These are phyloP conservation scores for Heterodera schachtii DNA, from an alignment of 1,140 invertebrate species.

Conservation along the genomic window DNA sequence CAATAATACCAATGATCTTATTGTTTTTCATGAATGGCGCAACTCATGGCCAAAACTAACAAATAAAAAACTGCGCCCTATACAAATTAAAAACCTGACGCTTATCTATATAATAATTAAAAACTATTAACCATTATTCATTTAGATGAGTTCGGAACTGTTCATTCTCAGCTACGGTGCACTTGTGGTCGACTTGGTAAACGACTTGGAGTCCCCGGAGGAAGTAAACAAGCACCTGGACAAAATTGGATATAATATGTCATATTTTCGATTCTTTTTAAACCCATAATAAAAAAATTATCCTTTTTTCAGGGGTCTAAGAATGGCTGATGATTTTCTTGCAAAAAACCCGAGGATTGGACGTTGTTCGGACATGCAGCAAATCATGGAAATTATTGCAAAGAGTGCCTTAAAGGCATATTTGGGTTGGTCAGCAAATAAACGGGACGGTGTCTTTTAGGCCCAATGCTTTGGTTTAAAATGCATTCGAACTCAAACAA, in stretches of 20 bases:
- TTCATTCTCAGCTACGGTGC: conserved; percentile 97
- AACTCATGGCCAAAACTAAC: too few relatives aligned
- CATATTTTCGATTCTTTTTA: not conserved
- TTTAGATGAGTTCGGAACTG: conserved; percentile 73
- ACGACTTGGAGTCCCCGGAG: conserved; percentile 94
- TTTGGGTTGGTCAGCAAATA: conserved; percentile 43
- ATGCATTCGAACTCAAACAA: not conserved
- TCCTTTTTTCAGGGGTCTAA: conserved; percentile 73
- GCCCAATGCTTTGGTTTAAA: too few relatives aligned
- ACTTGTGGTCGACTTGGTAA: conserved; percentile 89
- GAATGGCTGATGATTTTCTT: conserved; percentile 95
- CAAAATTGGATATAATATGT: conserved; percentile 82
- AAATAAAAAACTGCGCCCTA: too few relatives aligned
- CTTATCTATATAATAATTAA: too few relatives aligned
- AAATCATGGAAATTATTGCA: conserved; percentile 95
- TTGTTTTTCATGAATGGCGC: too few relatives aligned
- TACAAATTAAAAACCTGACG: too few relatives aligned
- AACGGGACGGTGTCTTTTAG: not conserved
- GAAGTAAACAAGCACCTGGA: conserved; percentile 74
- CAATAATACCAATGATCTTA: too few relatives aligned
- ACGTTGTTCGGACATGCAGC: conserved; percentile 89
- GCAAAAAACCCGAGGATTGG: conserved; percentile 82
- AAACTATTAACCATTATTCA: not conserved
- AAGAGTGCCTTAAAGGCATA: conserved; percentile 66
- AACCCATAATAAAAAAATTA: not conserved